These are phyloP conservation scores for Ethmia dodecea DNA, from an alignment of 2,888 invertebrate genomes.

Conservation along the genomic window DNA sequence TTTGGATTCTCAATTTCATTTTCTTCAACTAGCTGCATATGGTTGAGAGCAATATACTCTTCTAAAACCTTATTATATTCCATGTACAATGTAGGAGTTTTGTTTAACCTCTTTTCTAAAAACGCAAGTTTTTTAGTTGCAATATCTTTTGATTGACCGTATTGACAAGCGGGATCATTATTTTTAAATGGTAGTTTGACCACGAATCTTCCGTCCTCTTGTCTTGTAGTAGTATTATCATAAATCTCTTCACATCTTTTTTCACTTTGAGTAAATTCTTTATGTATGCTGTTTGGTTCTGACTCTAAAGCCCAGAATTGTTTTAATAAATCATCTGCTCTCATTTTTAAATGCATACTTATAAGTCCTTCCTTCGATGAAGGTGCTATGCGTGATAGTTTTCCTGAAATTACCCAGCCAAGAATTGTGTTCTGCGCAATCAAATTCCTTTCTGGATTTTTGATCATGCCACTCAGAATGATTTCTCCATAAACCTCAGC, in stretches of 20 bases:
- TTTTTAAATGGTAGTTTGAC: too few relatives aligned
- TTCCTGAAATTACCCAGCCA: constrained; percentile 22
- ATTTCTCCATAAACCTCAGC: constrained; percentile 18
- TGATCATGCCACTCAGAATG: constrained; percentile 12
- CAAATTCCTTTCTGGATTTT: constrained; percentile 6
- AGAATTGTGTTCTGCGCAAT: constrained; percentile 18
- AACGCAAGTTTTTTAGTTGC: too few relatives aligned
- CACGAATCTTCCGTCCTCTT: too few relatives aligned
- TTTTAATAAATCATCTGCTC: constrained; percentile 11
- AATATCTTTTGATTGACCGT: too few relatives aligned
- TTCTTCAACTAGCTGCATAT: neutral
- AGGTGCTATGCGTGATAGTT: neutral
- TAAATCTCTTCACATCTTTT: constrained; percentile 11
- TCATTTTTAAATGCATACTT: constrained; percentile 7
- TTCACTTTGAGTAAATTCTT: constrained; percentile 7
- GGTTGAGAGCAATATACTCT: neutral
- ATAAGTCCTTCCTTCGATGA: neutral
- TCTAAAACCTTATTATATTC: neutral
- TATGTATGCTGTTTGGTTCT: constrained; percentile 3
- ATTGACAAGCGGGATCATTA: too few relatives aligned
- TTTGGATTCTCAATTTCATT: neutral
- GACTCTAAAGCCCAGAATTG: constrained; percentile 19
- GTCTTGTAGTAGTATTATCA: too few relatives aligned
- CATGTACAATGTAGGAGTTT: neutral
- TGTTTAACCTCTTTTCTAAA: too few relatives aligned